These are phyloP conservation scores for Cossypha caffra DNA, from an alignment of 2,797 vertebrate species.

Conservation along the genomic window DNA sequence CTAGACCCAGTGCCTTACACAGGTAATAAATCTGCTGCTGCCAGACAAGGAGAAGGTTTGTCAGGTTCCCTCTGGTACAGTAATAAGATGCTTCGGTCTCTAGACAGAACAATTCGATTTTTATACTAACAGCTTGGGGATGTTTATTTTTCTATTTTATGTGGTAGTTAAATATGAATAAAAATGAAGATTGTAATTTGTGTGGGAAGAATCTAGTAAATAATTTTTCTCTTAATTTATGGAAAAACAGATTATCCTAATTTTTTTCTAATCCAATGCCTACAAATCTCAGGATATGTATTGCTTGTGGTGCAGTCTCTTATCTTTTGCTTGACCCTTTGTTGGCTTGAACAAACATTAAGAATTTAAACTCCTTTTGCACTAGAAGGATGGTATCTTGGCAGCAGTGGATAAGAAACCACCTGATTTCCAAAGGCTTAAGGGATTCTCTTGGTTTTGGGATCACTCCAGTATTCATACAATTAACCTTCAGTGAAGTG, in stretches of 20 bases:
- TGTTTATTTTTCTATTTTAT: not conserved
- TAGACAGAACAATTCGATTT: not conserved
- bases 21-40: not conserved
- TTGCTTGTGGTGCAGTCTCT: not conserved
- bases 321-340: not conserved
- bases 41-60: not conserved
- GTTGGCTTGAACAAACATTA: not conserved
- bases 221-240: not conserved
- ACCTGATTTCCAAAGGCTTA: not conserved
- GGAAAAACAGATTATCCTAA: not conserved
- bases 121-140: not conserved
- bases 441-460: not conserved
- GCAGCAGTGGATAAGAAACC: not conserved
- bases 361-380: not conserved
- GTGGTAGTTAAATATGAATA: not conserved
- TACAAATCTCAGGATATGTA: not conserved
- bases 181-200: not conserved
- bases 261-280: not conserved
- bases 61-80: not conserved
- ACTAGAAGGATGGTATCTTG: not conserved
- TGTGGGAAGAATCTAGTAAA: not conserved
- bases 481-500: not conserved
- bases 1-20: not conserved
- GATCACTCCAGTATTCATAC: not conserved
- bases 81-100: not conserved